Evolutionary conservation across 2,113 vertebrate genomes (phyloP).

Genomic region (Lamprotornis superbus): DNA sequence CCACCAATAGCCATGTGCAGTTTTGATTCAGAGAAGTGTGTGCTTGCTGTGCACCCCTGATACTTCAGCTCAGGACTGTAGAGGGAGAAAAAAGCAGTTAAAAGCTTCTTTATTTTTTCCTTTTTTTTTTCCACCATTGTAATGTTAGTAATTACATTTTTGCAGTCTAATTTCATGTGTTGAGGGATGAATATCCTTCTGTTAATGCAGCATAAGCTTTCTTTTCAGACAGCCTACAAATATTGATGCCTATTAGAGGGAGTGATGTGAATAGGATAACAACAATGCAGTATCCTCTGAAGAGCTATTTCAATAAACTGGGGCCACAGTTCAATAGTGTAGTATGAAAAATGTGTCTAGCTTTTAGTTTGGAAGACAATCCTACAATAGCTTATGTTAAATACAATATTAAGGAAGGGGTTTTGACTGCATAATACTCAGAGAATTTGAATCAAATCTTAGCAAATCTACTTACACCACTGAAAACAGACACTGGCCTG

Average conservation of each 20-base stretch:
- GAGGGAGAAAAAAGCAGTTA: not conserved
- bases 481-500: not conserved
- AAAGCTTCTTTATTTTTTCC: not conserved
- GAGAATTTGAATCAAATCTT: not conserved
- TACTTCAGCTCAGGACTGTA: not conserved
- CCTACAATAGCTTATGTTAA: not conserved
- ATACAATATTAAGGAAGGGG: not conserved
- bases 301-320: not conserved
- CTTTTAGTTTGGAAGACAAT: not conserved
- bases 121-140: not conserved
- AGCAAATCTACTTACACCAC: not conserved
- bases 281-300: not conserved
- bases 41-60: not conserved
- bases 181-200: not conserved
- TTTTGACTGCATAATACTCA: not conserved
- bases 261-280: not conserved
- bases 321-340: not conserved
- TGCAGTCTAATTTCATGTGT: not conserved
- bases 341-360: slow-evolving; percentile 19
- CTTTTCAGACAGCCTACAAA: not conserved
- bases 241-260: not conserved
- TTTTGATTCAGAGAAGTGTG: not conserved
- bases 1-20: not conserved
- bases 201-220: not conserved
- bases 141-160: not conserved